phyloP scores from a whole-genome alignment of 2,888 invertebrate genomes.

The Odontomyia ornata region DNA sequence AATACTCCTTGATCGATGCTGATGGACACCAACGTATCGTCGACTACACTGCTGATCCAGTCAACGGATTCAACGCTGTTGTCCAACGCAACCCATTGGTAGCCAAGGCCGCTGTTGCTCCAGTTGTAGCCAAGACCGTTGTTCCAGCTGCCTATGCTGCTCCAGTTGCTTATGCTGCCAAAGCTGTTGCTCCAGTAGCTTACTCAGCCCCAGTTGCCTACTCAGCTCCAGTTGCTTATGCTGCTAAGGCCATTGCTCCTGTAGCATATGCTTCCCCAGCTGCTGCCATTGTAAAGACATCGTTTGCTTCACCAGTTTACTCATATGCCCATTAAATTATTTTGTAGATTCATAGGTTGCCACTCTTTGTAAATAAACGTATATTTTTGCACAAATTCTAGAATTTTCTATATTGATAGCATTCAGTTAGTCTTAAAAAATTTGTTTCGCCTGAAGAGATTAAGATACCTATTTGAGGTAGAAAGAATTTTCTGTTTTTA shows the following conservation, averaged over 20 bases:
- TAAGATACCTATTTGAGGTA: too few species aligned
- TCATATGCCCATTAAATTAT: slow-evolving; percentile 46
- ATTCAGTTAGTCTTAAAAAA: too few species aligned
- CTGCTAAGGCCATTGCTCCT: slow-evolving; percentile 57
- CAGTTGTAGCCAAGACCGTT: slow-evolving; percentile 1
- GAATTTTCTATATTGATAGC: too few species aligned
- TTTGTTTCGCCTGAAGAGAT: too few species aligned
- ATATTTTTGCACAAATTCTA: too few species aligned
- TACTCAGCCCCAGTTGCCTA: slow-evolving; percentile 23
- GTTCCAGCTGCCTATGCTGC: slow-evolving; percentile 47
- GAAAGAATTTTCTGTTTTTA: too few species aligned
- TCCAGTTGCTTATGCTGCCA: slow-evolving; percentile 52
- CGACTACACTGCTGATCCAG: slow-evolving; percentile 64
- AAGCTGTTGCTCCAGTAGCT: slow-evolving; percentile 53
- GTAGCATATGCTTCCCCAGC: slow-evolving; percentile 48
- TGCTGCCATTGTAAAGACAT: slow-evolving; percentile 44
- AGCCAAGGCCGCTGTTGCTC: slow-evolving; percentile 50
- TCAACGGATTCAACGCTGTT: slow-evolving; percentile 52
- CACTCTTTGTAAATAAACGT: too few species aligned
- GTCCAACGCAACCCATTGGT: slow-evolving; percentile 52
- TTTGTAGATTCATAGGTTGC: neutral
- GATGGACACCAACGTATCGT: slow-evolving; percentile 70
- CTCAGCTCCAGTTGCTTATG: slow-evolving; percentile 52
- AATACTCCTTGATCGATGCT: slow-evolving; percentile 63
- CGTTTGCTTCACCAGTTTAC: slow-evolving; percentile 47